phyloP scores from a whole-genome alignment of 2,113 vertebrate species.

The Clarias batrachus region DNA sequence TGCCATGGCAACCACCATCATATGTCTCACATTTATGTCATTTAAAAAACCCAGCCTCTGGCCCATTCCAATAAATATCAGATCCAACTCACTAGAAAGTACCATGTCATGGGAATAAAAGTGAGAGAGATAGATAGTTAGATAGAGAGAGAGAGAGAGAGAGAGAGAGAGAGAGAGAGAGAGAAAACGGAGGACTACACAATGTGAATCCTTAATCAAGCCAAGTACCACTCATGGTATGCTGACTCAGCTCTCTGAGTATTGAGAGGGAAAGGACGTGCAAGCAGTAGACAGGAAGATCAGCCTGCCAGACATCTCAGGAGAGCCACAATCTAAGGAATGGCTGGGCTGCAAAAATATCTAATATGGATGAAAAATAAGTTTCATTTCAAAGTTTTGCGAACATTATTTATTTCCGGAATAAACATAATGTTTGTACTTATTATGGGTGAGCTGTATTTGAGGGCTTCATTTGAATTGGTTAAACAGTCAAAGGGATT shows the following conservation, averaged over 20 bases:
- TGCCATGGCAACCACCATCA: conserved; percentile 24
- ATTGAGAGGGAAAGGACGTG: conserved; percentile 14
- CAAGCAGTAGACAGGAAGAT: conserved; percentile 22
- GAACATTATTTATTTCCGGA: background rate
- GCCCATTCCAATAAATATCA: conserved; percentile 11
- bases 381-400: background rate
- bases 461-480: background rate
- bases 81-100: conserved; percentile 24
- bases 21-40: conserved; percentile 15
- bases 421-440: background rate
- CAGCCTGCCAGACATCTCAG: conserved; percentile 13
- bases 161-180: background rate
- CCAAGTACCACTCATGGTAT: conserved; percentile 1
- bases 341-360: background rate
- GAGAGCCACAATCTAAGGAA: background rate
- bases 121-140: background rate
- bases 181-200: background rate
- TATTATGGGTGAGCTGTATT: background rate
- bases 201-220: conserved; percentile 6
- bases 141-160: background rate
- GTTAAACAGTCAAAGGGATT: background rate
- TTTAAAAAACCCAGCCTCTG: conserved; percentile 6
- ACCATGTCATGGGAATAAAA: background rate
- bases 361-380: background rate
- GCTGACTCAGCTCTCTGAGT: conserved; percentile 36